Base-by-base conservation (phyloP, 2,888 invertebrate genomes). In the Volucella zonaria region DNA sequence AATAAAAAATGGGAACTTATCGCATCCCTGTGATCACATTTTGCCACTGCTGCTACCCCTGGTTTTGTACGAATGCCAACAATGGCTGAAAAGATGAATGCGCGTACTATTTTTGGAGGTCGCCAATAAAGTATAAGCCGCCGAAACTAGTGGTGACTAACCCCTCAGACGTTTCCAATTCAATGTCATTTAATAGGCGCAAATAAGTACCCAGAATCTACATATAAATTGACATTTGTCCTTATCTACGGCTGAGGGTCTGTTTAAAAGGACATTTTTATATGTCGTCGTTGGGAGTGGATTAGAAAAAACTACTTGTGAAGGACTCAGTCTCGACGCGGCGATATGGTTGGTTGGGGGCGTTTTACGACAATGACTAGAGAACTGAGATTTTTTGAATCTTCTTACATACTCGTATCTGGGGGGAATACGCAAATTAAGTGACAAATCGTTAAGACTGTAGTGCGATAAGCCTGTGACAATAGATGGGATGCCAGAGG, bases 221-320 rank as follows among this genome's bases (percentile, higher is more conserved):
- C 83, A 85, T 85, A 85, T 85, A 85, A 80, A 85, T 75, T 85
- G 83, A 76, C 76, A 80, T 73, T 85, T 71, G 49, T 71, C 40
- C 75, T 71, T 85, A 85, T 85, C 83, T 80, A 15, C 2, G 58
- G 75, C 62, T 58, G 66, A 64, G 70, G 52, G 75, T 43, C 54
- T 83, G 75, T 38, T 79, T 79, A 70, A 79, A 83, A 70, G 79
- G 59, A 83, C 59, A 64, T 75, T 75, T 79, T 64, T 83, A 64
- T 68, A 61, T 70, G 58, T 61, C 56, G 14, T 61, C 61, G 14
- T 70, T 49, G 40, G 70, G 58, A 75, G 64, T 78, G 82, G 78
- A 83, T 82, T 75, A 66, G 79, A 79, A 64, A 70, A 75, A 66
- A 75, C 82, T 75, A 76, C 67, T 76, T 76, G 67, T 76, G 58